These are phyloP conservation scores for Vidua macroura DNA, from an alignment of 2,113 vertebrate genomes.

Conservation along the genomic window DNA sequence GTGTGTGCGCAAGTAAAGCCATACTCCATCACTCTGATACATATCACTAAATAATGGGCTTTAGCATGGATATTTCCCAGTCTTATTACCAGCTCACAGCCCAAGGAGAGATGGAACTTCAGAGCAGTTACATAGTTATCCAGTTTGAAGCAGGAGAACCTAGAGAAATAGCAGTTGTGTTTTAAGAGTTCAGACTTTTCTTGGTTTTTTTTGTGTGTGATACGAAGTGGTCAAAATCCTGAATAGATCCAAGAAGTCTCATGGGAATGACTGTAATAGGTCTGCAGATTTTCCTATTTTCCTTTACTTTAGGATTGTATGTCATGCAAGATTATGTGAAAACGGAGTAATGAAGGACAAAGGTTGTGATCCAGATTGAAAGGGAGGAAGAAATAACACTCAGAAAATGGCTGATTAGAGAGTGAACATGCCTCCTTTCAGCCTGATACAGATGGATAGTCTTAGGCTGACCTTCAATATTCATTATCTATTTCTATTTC, in stretches of 20 bases:
- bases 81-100: background rate
- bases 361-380: background rate
- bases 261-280: background rate
- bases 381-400: background rate
- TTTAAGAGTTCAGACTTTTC: background rate
- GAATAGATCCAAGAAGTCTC: background rate
- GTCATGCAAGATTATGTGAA: background rate
- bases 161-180: background rate
- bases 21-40: background rate
- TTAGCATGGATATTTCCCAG: background rate
- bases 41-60: background rate
- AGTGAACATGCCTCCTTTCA: accelerated
- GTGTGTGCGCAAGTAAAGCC: background rate
- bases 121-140: background rate
- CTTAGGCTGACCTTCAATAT: background rate
- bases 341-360: background rate
- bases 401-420: background rate
- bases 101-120: background rate
- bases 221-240: background rate
- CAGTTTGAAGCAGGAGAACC: background rate
- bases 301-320: background rate
- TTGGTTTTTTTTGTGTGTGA: background rate
- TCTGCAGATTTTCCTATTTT: background rate
- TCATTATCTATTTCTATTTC: background rate
- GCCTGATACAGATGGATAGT: background rate